Base-by-base conservation (phyloP, 2,888 invertebrate species). In the Hydriomena furcata region DNA sequence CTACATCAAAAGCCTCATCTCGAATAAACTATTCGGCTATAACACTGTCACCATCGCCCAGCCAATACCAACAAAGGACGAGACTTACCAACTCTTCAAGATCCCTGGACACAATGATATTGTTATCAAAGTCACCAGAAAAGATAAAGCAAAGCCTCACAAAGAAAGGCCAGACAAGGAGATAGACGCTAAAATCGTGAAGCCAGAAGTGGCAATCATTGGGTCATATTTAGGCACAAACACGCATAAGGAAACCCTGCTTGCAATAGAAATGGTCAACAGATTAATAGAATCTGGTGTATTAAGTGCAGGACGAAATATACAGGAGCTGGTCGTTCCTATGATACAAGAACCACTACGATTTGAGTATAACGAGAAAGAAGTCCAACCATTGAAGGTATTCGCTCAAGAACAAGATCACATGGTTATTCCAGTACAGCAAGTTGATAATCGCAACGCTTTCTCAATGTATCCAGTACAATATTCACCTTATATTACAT, bases 21-120 rank as follows among this genome's bases (percentile, higher is more conserved):
- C 44, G 5, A 41, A 62, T 0, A 63, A 55, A 17, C 17, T 76
- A 5, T 71, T 71, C 7, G 66, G 65, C 8, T 21, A 32, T 0
- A 53, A 50, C 5, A 52, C 41, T 5, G 46, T 55, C 4, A 44
- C 58, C 2, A 42, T 46, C 1, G 34, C 57, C 2, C 42, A 44
- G 6, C 32, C 43, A 5, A 13, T 50, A 10, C 42, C 44, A 8
- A 3, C 41, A 2, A 30, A 52, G 2, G 44, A 61, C 32, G 57
- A 60, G 17, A 38, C 53, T 13, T 60, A 58, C 38, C 63, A 61
- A 31, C 48, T 74, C 2, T 74, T 68, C 35, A 49, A 50, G 30
- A 38, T 76, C 13, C 73, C 76, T 28, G 73, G 72, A 0, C 57
- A 58, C 35, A 60, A 73, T 5, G 54, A 74, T 6, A 40, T 73